These are phyloP conservation scores for Pogonomyrmex barbatus DNA, from an alignment of 1,140 invertebrate species.

Conservation along the genomic window DNA sequence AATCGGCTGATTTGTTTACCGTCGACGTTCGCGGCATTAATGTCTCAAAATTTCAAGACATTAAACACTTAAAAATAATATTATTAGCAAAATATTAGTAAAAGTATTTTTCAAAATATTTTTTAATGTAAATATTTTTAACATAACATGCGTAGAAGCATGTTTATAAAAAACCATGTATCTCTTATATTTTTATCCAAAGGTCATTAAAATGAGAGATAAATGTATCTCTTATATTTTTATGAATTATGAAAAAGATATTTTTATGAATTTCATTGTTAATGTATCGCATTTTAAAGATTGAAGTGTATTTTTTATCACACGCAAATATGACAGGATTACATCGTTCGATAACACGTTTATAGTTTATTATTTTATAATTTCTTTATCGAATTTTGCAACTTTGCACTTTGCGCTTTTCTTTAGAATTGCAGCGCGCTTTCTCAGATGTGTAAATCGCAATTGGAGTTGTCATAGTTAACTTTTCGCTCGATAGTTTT, in stretches of 20 bases:
- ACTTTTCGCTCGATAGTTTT: constrained; percentile 7
- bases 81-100: neutral
- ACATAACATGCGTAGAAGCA: too few relatives aligned
- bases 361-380: neutral
- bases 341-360: too few relatives aligned
- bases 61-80: neutral
- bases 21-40: neutral
- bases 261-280: too few relatives aligned
- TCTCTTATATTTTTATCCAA: too few relatives aligned
- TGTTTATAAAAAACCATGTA: too few relatives aligned
- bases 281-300: too few relatives aligned
- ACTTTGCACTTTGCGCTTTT: neutral
- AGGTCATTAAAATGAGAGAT: too few relatives aligned
- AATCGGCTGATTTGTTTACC: constrained; percentile 52
- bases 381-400: neutral
- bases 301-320: too few relatives aligned
- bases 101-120: neutral
- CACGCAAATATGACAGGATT: too few relatives aligned
- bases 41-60: neutral
- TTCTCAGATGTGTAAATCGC: neutral
- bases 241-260: too few relatives aligned
- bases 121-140: too few relatives aligned
- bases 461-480: neutral
- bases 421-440: neutral
- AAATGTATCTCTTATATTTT: too few relatives aligned